A percentile compares a stretch with the other conserved stretches of the same genome.
Evolutionary conservation across 2,113 vertebrate genomes (phyloP).

Genomic region (Trogon melanurus): DNA sequence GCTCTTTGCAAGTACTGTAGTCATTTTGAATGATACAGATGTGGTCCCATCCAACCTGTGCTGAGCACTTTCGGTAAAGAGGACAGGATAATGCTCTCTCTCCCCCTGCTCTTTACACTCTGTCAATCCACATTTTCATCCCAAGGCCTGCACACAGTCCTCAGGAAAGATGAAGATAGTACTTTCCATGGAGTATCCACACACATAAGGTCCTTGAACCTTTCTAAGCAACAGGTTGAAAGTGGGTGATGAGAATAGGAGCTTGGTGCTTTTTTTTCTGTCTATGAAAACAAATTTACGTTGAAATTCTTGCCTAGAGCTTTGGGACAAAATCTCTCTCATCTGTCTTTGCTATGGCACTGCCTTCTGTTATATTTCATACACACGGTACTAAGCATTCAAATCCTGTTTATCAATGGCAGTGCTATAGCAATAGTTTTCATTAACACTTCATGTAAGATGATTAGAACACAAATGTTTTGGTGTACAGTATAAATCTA

Average conservation of each 20-base stretch:
- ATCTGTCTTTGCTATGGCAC: neutral
- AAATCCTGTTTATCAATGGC: neutral
- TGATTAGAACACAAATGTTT: conserved; percentile 32
- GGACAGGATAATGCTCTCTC: neutral
- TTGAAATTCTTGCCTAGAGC: neutral
- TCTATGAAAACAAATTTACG: neutral
- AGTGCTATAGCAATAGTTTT: neutral
- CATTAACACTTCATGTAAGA: neutral
- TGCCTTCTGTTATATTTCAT: neutral
- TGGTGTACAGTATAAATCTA: neutral
- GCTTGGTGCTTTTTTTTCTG: neutral
- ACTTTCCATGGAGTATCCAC: neutral
- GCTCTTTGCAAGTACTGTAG: neutral
- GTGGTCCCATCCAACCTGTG: neutral
- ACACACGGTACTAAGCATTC: neutral
- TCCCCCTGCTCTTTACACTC: neutral
- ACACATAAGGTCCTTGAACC: neutral
- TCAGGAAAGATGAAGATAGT: neutral
- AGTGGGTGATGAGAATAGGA: neutral
- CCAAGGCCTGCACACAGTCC: neutral
- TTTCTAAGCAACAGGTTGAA: neutral
- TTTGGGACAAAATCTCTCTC: neutral
- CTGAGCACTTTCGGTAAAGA: neutral
- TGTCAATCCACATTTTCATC: neutral
- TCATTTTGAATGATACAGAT: neutral